These are phyloP conservation scores for Calidris pugnax DNA, from an alignment of 2,113 vertebrate species.

Conservation along the genomic window DNA sequence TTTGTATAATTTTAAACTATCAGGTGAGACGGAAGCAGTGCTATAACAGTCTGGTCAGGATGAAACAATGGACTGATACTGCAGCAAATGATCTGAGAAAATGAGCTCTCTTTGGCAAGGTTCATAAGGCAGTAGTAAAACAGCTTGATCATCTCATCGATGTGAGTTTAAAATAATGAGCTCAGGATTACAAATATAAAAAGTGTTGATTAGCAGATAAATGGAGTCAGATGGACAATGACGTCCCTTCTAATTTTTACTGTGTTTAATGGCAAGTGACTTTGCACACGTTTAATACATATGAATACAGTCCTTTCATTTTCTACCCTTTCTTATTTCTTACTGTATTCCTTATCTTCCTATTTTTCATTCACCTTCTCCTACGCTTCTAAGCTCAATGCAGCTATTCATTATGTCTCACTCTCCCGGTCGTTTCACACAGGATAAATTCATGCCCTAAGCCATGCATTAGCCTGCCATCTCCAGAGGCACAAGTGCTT, in stretches of 20 bases:
- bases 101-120: constrained; percentile 4
- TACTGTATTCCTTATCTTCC: background rate
- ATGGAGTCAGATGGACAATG: background rate
- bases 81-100: constrained; percentile 47
- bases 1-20: constrained; percentile 20
- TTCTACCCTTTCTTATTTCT: background rate
- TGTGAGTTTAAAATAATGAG: constrained; percentile 16
- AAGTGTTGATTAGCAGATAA: constrained; percentile 40
- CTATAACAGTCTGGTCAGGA: background rate
- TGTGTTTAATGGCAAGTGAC: background rate
- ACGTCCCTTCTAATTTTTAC: background rate
- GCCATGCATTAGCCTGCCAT: background rate
- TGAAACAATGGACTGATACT: constrained; percentile 11
- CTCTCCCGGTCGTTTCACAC: background rate
- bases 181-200: background rate
- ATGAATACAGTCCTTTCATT: background rate
- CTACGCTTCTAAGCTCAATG: background rate
- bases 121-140: constrained; percentile 11
- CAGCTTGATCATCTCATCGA: constrained; percentile 14
- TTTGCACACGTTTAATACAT: background rate
- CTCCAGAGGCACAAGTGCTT: background rate
- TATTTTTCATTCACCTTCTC: background rate
- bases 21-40: background rate
- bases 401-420: background rate
- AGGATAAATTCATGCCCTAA: background rate